These are phyloP conservation scores for Mohoua ochrocephala DNA, from an alignment of 2,113 vertebrate species.

Conservation along the genomic window DNA sequence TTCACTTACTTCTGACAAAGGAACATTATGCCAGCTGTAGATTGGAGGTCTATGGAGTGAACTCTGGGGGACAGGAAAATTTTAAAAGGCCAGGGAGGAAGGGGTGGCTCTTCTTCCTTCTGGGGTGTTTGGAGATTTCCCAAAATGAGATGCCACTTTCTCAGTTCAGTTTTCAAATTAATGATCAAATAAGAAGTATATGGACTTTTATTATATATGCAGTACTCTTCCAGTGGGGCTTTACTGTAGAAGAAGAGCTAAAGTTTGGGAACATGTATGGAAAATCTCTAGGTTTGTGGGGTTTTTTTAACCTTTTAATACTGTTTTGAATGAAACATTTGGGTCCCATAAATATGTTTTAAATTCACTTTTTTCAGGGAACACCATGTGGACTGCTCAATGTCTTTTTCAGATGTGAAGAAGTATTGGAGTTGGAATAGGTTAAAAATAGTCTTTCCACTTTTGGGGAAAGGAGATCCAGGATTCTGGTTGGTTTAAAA, in stretches of 20 bases:
- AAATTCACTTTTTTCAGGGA: not conserved
- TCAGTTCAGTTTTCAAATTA: not conserved
- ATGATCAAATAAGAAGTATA: not conserved
- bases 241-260: not conserved
- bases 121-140: not conserved
- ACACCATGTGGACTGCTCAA: not conserved
- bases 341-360: not conserved
- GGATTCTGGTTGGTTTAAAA: not conserved
- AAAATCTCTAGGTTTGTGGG: not conserved
- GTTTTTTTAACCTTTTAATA: not conserved
- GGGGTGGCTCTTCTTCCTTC: not conserved
- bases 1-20: not conserved
- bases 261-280: not conserved
- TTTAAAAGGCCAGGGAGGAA: not conserved
- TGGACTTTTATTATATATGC: not conserved
- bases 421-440: not conserved
- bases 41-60: fast-evolving
- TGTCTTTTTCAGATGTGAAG: slow-evolving; percentile 20
- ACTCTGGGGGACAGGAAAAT: not conserved
- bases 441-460: slow-evolving; percentile 1
- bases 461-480: not conserved
- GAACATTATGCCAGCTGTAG: not conserved
- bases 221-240: not conserved
- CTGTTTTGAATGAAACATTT: not conserved
- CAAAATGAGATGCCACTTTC: not conserved